These are phyloP conservation scores for Holothuria leucospilota DNA, from an alignment of 53 echinoderm and acorn worm species.

Conservation along the genomic window DNA sequence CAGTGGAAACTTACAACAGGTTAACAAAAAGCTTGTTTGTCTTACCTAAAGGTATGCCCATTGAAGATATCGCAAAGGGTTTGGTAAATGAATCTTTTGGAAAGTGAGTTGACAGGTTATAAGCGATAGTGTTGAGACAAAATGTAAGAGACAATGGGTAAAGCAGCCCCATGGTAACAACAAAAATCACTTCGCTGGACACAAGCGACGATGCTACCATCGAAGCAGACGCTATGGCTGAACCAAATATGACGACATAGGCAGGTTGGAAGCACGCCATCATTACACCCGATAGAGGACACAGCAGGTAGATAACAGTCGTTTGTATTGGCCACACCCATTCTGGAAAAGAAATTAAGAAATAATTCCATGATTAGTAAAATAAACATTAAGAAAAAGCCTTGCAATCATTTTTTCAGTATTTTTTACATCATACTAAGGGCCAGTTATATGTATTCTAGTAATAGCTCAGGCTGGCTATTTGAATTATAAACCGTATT, in stretches of 20 bases:
- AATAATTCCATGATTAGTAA: not conserved
- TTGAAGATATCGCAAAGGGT: conserved; percentile 1
- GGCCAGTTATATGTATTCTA: too few relatives aligned
- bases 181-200: not conserved
- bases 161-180: not conserved
- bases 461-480: too few relatives aligned
- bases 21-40: too few relatives aligned
- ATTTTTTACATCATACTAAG: too few relatives aligned
- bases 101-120: conserved; percentile 10
- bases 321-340: not conserved
- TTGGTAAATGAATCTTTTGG: conserved; percentile 4
- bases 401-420: too few relatives aligned
- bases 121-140: not conserved
- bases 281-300: not conserved
- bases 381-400: too few relatives aligned
- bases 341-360: conserved; percentile 3
- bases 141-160: not conserved
- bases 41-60: conserved; percentile 18
- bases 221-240: not conserved
- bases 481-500: too few relatives aligned
- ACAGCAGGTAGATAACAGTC: not conserved
- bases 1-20: too few relatives aligned
- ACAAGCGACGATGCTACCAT: not conserved
- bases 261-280: not conserved
- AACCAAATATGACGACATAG: conserved; percentile 2